Base-by-base conservation (phyloP, 2,113 vertebrate species). In the Lycaon pictus region DNA sequence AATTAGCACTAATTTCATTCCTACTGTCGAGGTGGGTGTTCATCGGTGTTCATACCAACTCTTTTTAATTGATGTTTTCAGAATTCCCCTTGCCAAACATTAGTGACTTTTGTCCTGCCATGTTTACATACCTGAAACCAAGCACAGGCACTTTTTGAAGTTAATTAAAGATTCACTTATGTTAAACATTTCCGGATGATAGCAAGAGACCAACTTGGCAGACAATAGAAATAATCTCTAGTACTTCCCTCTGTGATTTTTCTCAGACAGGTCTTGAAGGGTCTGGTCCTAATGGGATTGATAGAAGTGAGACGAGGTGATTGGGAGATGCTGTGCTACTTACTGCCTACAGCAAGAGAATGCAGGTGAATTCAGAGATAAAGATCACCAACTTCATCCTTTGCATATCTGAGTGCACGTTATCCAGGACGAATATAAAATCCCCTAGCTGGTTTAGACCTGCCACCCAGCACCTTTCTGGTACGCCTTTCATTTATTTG, bases 11-110 rank as follows among this genome's bases (percentile, higher is more conserved):
- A 93, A 98, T 97, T 98, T 98, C 15, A 98, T 97, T 97, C 87
- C 88, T 98, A 7, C 95, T 93, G 43, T 97, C 95, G 48, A 96
- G 71, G 95, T 98, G 81, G 65, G 97, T 98, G 94, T 98, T 98
- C 87, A 58, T 96, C 82, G 37, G 43, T 77, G 43, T 77, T 97
- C 56, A 80, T 98, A 88, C 53, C 71, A 93, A 20, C 63, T 60
- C 60, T 97, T 98, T 97, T 95, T 98, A 98, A 98, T 93, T 98
- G 93, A 96, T 98, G 37, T 98, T 98, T 98, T 98, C 95, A 98
- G 96, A 97, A 90, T 32, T 94, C 65, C 48, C 55, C 37, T 83
- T 96, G 72, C 93, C 85, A 96, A 98, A 97, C 72, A 97, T 98
- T 60, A 91, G 91, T 93, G 89, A 98, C 95, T 98, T 98, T 98